Evolutionary conservation across 1,140 invertebrate species (phyloP), one percentile per base, ranked within the genome.

Genomic region (Ceratina calcarata): DNA sequence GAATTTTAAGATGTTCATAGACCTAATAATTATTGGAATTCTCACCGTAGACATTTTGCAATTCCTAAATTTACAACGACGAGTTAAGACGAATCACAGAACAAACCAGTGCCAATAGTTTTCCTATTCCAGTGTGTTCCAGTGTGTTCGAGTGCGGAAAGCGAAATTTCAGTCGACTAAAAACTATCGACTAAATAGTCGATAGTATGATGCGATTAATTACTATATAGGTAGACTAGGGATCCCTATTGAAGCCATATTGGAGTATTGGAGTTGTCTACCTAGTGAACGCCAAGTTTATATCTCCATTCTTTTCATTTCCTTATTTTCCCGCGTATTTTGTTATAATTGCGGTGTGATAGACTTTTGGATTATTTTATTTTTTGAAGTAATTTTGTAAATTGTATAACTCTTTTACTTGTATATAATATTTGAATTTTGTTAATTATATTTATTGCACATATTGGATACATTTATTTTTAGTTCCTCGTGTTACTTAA

Each of bases 251-350:
- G 27, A 32, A 32, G 27, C 4, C 1, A 32, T 32, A 4, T 32
- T 32, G 27, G 27, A 32, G 8, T 6, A 18, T 55, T n/a, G 2
- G 15, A 24, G 10, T 20, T 22, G 3, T 16, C 3, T 3, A 51
- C 66, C 77, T 79, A 66, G 53, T 37, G 16, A 60, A 64, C 13
- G 15, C 0, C 32, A 27, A 10, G 61, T 73, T 65, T 3, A 53
- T 74, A 62, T 69, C 67, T 66, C 10, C 80, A 45, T 45, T 45
- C 70, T 53, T 69, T 80, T 62, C 53, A 66, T 61, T 32, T 7
- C 53, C 51, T 22, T 78, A 69, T 85, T 90, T 91, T 91, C 90
- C 90, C 90, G 90, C 90, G 90, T 80, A 89, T 91, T 91, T 90
- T 37, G 68, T 85, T 85, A 74, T 53, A 67, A 77, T 75, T 69